Conservation (phyloP, 2,888 invertebrate species). For the Ephialtes manifestator region DNA sequence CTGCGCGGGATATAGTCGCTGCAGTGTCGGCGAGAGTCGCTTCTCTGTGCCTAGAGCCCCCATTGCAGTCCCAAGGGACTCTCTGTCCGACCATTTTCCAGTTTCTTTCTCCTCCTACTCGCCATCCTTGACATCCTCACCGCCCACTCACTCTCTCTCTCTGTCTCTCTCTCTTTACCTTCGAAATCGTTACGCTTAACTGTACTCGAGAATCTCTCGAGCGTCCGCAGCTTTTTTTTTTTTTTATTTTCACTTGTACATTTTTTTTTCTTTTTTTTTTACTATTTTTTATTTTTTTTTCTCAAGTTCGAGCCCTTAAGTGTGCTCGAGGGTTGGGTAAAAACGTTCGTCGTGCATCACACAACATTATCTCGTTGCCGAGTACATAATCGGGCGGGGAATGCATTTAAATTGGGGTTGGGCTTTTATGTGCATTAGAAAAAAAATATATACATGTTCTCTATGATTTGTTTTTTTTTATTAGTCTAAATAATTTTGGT, state of each 20-base stretch:
- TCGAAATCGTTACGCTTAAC: slow-evolving; percentile 33
- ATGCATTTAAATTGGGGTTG: slow-evolving; percentile 6
- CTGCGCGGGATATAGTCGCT: slow-evolving; percentile 19
- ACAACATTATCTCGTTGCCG: slow-evolving; percentile 27
- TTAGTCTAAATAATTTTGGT: background rate
- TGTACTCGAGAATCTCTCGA: slow-evolving; percentile 28
- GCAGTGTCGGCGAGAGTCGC: slow-evolving; percentile 40
- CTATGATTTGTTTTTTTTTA: background rate
- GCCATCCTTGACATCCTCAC: slow-evolving; percentile 31
- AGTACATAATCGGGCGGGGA: slow-evolving; percentile 24
- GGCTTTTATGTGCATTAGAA: background rate
- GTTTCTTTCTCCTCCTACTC: slow-evolving; percentile 43
- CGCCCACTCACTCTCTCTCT: slow-evolving; percentile 20
- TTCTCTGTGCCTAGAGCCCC: slow-evolving; percentile 37
- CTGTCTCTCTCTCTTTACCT: slow-evolving; percentile 18
- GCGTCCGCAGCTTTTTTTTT: slow-evolving; percentile 21
- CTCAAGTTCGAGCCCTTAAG: slow-evolving; percentile 17
- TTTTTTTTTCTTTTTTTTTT: slow-evolving; percentile 34
- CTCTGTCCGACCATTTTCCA: slow-evolving; percentile 62
- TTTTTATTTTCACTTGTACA: background rate
- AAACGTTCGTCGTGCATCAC: slow-evolving; percentile 16
- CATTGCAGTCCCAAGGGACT: slow-evolving; percentile 64
- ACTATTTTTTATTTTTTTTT: too few species aligned
- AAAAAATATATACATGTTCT: background rate
- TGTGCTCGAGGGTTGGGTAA: slow-evolving; percentile 30